Conservation (phyloP, 2,113 vertebrate genomes). For the Meriones unguiculatus region DNA sequence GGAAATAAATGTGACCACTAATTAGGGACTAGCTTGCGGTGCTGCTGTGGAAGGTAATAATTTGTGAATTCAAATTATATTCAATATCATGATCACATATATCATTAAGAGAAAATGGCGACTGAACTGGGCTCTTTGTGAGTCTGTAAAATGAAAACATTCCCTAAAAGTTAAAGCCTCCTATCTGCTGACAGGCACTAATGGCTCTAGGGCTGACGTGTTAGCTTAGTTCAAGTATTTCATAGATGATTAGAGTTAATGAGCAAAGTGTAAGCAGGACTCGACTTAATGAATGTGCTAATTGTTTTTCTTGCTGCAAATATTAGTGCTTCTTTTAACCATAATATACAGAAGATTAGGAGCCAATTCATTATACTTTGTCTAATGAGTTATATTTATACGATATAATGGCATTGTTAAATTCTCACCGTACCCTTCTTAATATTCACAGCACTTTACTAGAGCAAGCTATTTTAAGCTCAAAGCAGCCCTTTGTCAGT, state of each 20-base stretch:
- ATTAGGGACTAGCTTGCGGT: constrained; percentile 35
- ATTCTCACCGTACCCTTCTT: constrained; percentile 66
- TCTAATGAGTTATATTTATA: constrained; percentile 80
- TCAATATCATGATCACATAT: constrained; percentile 54
- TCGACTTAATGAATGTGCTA: constrained; percentile 79
- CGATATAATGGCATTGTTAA: constrained; percentile 70
- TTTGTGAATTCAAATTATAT: constrained; percentile 61
- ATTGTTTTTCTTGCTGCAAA: constrained; percentile 81
- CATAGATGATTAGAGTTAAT: constrained; percentile 82
- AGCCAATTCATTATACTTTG: constrained; percentile 77
- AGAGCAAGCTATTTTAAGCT: constrained; percentile 75
- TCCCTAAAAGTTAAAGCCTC: constrained; percentile 68
- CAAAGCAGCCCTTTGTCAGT: constrained; percentile 66
- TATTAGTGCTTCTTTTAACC: constrained; percentile 80
- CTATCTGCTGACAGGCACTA: constrained; percentile 75
- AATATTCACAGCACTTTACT: constrained; percentile 75
- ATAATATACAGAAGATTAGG: constrained; percentile 79
- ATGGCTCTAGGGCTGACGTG: constrained; percentile 64
- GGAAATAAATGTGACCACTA: constrained; percentile 42
- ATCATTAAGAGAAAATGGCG: constrained; percentile 54
- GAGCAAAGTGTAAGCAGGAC: constrained; percentile 77
- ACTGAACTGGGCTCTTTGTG: constrained; percentile 62
- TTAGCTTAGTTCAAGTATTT: constrained; percentile 79
- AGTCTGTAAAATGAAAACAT: constrained; percentile 69
- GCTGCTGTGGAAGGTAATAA: constrained; percentile 57